These are phyloP conservation scores for Thymallus thymallus DNA, from an alignment of 2,113 vertebrate species.

Conservation along the genomic window DNA sequence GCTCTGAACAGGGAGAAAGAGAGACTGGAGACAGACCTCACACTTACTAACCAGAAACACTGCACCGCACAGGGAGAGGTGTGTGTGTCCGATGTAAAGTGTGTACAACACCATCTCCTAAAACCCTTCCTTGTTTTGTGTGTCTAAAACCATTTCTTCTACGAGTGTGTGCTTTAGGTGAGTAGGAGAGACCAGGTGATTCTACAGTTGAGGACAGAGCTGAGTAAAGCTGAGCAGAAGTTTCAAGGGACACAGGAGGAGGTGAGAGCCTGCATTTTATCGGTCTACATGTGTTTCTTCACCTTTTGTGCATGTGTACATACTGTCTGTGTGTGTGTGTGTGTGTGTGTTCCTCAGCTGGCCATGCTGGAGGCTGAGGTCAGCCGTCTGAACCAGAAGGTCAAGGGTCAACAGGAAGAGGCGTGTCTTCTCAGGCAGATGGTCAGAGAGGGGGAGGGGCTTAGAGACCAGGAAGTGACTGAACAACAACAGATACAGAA, in stretches of 20 bases:
- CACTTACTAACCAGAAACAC: slow-evolving; percentile 61
- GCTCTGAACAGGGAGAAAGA: slow-evolving; percentile 58
- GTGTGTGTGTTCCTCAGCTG: slow-evolving; percentile 44
- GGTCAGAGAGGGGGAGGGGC: slow-evolving; percentile 61
- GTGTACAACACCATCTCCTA: neutral
- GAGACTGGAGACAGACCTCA: slow-evolving; percentile 63
- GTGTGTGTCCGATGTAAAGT: neutral
- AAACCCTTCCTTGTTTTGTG: neutral
- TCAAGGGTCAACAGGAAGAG: slow-evolving; percentile 60
- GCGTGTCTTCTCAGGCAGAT: slow-evolving; percentile 54
- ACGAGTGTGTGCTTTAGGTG: slow-evolving; percentile 39
- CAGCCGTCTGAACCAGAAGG: slow-evolving; percentile 62
- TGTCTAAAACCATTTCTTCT: neutral
- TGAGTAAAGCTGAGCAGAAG: slow-evolving; percentile 55
- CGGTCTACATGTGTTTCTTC: neutral
- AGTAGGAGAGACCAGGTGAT: slow-evolving; percentile 61
- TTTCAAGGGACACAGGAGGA: slow-evolving; percentile 50
- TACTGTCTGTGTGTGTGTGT: neutral
- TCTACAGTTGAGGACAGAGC: slow-evolving; percentile 61
- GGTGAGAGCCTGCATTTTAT: slow-evolving; percentile 38
- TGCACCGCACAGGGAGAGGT: slow-evolving; percentile 61
- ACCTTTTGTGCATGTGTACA: slow-evolving; percentile 7
- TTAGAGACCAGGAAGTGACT: slow-evolving; percentile 62
- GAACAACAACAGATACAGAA: slow-evolving; percentile 60
- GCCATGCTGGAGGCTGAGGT: slow-evolving; percentile 64